These are phyloP conservation scores for Drosophila barbarae DNA, from an alignment of 2,888 invertebrate genomes.

Conservation along the genomic window DNA sequence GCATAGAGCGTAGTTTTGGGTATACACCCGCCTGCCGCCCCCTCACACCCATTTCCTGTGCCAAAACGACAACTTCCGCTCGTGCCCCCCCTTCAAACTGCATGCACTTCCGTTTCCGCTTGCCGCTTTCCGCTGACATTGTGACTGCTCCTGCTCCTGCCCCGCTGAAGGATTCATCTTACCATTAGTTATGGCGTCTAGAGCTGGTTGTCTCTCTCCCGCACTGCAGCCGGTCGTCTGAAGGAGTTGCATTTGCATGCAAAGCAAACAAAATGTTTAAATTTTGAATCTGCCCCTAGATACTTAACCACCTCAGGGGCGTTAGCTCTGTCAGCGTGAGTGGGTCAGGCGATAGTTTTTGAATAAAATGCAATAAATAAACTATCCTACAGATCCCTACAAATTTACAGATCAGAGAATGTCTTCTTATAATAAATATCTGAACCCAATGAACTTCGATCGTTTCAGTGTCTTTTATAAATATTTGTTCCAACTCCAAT, in stretches of 20 bases:
- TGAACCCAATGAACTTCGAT: no score
- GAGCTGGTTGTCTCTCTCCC: slow-evolving; percentile 6
- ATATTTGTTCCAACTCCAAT: not conserved
- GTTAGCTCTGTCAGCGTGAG: slow-evolving; percentile 17
- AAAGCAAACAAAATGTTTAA: slow-evolving; percentile 38
- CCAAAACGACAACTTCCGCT: slow-evolving; percentile 70
- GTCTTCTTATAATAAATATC: no score
- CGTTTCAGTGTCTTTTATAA: not conserved
- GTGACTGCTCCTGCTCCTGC: slow-evolving; percentile 27
- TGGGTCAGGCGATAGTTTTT: slow-evolving; percentile 4
- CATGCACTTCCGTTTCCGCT: slow-evolving; percentile 49
- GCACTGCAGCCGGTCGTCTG: slow-evolving; percentile 16
- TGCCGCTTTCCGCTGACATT: slow-evolving; percentile 41
- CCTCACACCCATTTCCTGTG: slow-evolving; percentile 51
- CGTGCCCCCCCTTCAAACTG: slow-evolving; percentile 40
- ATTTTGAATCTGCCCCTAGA: slow-evolving; percentile 38
- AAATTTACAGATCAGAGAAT: not conserved
- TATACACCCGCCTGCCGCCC: not conserved
- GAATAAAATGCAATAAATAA: no score
- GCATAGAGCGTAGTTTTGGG: slow-evolving; percentile 45
- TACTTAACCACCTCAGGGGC: slow-evolving; percentile 5
- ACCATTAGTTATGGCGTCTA: slow-evolving; percentile 54
- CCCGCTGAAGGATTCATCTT: slow-evolving; percentile 55
- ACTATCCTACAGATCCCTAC: no score
- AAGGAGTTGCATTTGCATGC: slow-evolving; percentile 54